Conservation (phyloP, 2,113 vertebrate genomes). For the Pedionomus torquatus region DNA sequence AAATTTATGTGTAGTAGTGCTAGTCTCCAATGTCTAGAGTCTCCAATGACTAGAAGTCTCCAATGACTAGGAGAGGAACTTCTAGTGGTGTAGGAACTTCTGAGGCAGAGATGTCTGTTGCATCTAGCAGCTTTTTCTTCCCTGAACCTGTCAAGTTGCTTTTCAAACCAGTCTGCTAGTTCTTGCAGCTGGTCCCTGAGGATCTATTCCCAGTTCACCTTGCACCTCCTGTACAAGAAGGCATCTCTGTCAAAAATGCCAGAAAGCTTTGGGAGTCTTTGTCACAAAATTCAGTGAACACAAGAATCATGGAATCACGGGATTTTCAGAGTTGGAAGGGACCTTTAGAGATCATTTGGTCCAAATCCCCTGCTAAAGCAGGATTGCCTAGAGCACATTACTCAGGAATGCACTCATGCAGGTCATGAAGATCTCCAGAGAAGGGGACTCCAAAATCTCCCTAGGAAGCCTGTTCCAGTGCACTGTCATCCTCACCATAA, state of each 20-base stretch:
- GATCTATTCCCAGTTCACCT: not conserved
- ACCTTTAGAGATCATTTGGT: no score
- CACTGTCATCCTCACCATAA: no score
- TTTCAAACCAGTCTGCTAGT: not conserved
- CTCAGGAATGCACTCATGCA: no score
- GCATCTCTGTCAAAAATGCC: not conserved
- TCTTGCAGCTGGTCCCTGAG: not conserved
- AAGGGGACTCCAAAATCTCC: no score
- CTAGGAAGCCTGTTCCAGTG: no score
- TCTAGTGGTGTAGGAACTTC: not conserved
- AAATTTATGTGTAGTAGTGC: fast-evolving
- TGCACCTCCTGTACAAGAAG: fast-evolving
- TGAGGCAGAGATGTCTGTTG: not conserved
- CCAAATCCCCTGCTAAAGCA: no score
- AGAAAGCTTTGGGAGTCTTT: not conserved
- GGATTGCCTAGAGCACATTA: no score
- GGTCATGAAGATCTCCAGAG: no score
- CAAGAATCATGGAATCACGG: not conserved
- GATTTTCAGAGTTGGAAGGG: no score
- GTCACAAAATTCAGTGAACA: not conserved
- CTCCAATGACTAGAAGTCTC: not conserved
- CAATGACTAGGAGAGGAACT: no score
- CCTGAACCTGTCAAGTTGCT: not conserved
- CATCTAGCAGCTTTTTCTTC: not conserved
- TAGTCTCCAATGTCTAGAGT: no score